phyloP scores from a whole-genome alignment of 1,140 invertebrate genomes.

The Aradophagus sp. region DNA sequence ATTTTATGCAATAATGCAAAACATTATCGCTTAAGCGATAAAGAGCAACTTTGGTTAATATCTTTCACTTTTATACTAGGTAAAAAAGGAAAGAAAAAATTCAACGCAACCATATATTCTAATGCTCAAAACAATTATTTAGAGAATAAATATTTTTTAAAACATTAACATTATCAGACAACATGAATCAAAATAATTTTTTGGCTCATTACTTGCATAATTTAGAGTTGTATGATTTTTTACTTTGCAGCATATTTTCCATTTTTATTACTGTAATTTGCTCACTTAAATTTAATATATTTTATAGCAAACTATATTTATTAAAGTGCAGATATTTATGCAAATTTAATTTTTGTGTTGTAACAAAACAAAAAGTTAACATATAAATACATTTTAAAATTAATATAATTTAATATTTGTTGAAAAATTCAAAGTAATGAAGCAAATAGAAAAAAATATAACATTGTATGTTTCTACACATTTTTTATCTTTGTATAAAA shows the following conservation, averaged over 20 bases:
- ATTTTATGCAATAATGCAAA: slow-evolving; percentile 9
- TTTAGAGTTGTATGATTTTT: too few species aligned
- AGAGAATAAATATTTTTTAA: slow-evolving; percentile 38
- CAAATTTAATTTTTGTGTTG: too few species aligned
- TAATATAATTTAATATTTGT: too few species aligned
- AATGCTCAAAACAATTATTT: slow-evolving; percentile 7
- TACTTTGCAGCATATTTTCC: slow-evolving; percentile 4
- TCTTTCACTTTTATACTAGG: neutral
- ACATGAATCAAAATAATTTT: slow-evolving; percentile 19
- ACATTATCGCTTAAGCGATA: slow-evolving; percentile 6
- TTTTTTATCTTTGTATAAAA: too few species aligned
- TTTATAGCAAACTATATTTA: slow-evolving; percentile 17
- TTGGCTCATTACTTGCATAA: too few species aligned
- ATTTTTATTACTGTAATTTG: neutral
- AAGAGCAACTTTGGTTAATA: slow-evolving; percentile 45
- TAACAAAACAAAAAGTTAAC: too few species aligned
- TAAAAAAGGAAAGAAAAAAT: too few species aligned
- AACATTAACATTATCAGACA: slow-evolving; percentile 38
- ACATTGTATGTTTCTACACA: too few species aligned
- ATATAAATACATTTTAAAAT: too few species aligned
- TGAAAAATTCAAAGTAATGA: too few species aligned
- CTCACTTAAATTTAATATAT: slow-evolving; percentile 13
- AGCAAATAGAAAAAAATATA: too few species aligned
- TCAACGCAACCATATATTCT: slow-evolving; percentile 1
- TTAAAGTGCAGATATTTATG: too few species aligned